A percentile compares a stretch with the other conserved stretches of the same genome.
Evolutionary conservation across 37 sponge, comb jelly and placozoan species (phyloP).

Genomic region (Agelas oroides): DNA sequence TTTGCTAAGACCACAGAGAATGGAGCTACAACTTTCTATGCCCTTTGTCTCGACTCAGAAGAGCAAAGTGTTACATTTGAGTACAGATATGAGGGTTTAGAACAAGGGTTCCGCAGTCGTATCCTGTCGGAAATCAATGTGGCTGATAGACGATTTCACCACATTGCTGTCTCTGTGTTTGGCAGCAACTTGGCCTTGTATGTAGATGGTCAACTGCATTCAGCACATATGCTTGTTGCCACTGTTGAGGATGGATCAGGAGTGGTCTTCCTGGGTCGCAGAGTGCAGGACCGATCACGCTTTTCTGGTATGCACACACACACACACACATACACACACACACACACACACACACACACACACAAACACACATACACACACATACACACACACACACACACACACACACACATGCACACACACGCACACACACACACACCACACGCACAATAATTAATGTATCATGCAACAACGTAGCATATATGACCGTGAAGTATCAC

Average conservation of each 20-base stretch:
- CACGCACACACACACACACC: too few species aligned
- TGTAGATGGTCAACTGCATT: constrained; percentile 54
- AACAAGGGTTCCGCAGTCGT: constrained; percentile 49
- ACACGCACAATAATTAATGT: too few species aligned
- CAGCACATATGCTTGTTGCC: constrained; percentile 12
- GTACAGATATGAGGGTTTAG: constrained; percentile 66
- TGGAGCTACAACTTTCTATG: constrained; percentile 57
- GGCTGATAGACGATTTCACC: constrained; percentile 47
- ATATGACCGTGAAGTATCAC: too few species aligned
- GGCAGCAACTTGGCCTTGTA: constrained; percentile 38
- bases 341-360: too few species aligned
- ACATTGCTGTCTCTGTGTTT: constrained; percentile 66
- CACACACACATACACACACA: too few species aligned
- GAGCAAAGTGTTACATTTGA: constrained; percentile 44
- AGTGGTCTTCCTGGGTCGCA: constrained; percentile 54
- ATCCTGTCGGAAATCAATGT: constrained; percentile 38
- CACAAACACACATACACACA: too few species aligned
- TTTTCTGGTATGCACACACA: constrained; percentile 43
- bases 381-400: too few species aligned
- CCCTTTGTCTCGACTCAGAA: constrained; percentile 36
- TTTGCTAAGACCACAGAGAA: constrained; percentile 71
- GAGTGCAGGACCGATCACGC: background rate
- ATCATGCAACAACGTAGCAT: too few species aligned
- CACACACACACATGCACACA: too few species aligned
- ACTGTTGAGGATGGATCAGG: constrained; percentile 58